These are phyloP conservation scores for Vidua chalybeata DNA, from an alignment of 2,113 vertebrate species.

Conservation along the genomic window DNA sequence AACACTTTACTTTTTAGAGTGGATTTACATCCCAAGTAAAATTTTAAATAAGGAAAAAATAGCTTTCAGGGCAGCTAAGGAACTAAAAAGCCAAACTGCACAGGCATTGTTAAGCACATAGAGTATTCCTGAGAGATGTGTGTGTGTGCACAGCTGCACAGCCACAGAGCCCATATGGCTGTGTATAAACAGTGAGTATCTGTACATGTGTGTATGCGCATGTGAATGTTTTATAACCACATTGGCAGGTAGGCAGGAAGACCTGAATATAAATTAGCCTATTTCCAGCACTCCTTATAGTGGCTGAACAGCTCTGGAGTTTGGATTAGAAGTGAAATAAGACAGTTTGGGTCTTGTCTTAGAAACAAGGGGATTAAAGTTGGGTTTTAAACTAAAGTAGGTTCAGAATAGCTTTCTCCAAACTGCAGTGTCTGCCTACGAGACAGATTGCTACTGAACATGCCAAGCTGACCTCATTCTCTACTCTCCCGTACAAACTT, in stretches of 20 bases:
- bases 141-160: slow-evolving; percentile 58
- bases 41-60: neutral
- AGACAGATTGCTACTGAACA: slow-evolving; percentile 19
- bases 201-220: neutral
- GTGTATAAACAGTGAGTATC: slow-evolving; percentile 5
- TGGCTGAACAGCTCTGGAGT: neutral
- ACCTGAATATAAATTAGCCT: neutral
- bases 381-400: neutral
- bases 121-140: neutral
- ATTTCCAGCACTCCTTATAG: neutral
- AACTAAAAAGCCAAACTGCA: neutral
- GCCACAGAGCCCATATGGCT: slow-evolving; percentile 14
- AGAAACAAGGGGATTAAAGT: slow-evolving; percentile 7
- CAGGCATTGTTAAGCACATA: neutral
- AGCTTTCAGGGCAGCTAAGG: neutral
- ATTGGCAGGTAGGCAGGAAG: slow-evolving; percentile 19
- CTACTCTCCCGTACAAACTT: neutral
- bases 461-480: slow-evolving; percentile 29
- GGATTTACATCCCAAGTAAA: neutral
- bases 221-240: neutral
- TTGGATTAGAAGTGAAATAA: neutral
- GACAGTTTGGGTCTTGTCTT: neutral
- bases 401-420: slow-evolving; percentile 1
- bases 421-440: neutral
- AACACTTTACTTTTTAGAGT: neutral